Conservation (phyloP, 2,888 invertebrate species). For the Caenorhabditis angaria region DNA sequence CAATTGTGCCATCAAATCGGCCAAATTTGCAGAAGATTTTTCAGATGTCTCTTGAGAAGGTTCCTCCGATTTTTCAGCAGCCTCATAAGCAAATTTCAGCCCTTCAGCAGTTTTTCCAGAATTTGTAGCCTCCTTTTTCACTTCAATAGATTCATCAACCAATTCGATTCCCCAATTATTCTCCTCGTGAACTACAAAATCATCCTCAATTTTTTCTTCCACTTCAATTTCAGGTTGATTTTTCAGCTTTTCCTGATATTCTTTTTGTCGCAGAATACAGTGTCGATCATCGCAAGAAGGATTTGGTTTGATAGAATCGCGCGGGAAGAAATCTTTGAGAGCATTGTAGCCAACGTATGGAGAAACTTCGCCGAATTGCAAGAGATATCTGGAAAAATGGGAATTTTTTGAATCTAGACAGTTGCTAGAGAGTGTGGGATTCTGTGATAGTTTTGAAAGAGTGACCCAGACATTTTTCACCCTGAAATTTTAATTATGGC, state of each 20-base stretch:
- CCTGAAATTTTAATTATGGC: no score
- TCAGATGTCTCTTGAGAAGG: no score
- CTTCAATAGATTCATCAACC: constrained; percentile 80
- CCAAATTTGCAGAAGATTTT: constrained; percentile 77
- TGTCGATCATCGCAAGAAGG: constrained; percentile 85
- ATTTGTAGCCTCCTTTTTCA: constrained; percentile 34
- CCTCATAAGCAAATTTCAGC: constrained; percentile 80
- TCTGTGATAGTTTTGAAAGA: no score
- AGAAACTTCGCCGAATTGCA: constrained; percentile 89
- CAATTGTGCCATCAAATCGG: constrained; percentile 91
- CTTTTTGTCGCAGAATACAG: constrained; percentile 77
- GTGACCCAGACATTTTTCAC: no score
- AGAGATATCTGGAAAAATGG: constrained; percentile 81
- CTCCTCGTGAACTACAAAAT: constrained; percentile 80
- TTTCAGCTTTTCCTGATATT: constrained; percentile 76
- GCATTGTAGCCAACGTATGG: constrained; percentile 97
- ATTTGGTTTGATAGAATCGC: constrained; percentile 84
- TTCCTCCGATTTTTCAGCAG: constrained; percentile 74
- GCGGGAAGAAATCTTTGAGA: constrained; percentile 92
- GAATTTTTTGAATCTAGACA: no score
- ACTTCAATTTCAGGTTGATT: constrained; percentile 75
- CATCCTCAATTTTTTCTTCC: constrained; percentile 75
- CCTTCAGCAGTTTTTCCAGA: constrained; percentile 75
- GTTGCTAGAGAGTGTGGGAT: no score
- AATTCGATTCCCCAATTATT: constrained; percentile 86